A percentile compares a stretch with the other conserved stretches of the same genome.
Evolutionary conservation across 2,113 vertebrate species (phyloP).

Genomic region (rat (Rattus norvegicus)): GRCr8 NC_086039.1:131711001-131711500

Average conservation of each 20-base stretch:
- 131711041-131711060: background rate
- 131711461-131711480: background rate
- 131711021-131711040: background rate
- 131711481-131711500: background rate
- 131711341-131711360: background rate
- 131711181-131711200: background rate
- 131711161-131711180: background rate
- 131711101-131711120: background rate
- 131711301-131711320: background rate
- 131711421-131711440: background rate
- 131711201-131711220: background rate
- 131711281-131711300: background rate
- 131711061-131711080: background rate
- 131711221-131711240: background rate
- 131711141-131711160: too few species aligned
- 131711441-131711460: background rate
- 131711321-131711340: background rate
- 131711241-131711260: background rate
- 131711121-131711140: background rate
- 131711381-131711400: background rate
- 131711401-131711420: background rate
- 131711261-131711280: background rate
- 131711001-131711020: background rate
- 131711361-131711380: background rate
- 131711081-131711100: background rate